A percentile compares a stretch with the other conserved stretches of the same genome.
Evolutionary conservation across 2,113 vertebrate genomes (phyloP).

Genomic region (Sturnus vulgaris): DNA sequence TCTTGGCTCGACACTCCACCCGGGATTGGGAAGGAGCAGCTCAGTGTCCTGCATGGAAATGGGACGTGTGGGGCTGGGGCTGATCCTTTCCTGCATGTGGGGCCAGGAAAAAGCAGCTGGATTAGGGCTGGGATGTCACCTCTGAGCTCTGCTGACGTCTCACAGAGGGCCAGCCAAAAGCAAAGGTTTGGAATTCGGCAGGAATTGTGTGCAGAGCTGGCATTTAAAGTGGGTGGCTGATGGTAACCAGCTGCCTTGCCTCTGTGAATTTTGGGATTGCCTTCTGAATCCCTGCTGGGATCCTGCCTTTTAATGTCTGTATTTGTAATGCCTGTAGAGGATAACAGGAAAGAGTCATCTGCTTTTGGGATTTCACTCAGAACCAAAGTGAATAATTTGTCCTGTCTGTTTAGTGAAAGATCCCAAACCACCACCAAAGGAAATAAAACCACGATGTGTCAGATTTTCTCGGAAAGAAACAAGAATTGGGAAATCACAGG

Average conservation of each 20-base stretch:
- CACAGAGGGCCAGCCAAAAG: neutral
- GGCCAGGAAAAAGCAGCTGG: neutral
- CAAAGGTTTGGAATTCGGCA: neutral
- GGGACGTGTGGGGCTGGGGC: neutral
- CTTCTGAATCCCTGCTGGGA: neutral
- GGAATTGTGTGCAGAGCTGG: neutral
- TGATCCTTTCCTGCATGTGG: neutral
- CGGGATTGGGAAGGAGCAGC: neutral
- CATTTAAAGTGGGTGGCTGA: neutral
- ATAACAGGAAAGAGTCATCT: neutral
- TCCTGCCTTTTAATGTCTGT: too few species aligned
- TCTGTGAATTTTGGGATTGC: accelerated
- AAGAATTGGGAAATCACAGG: neutral
- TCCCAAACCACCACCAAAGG: neutral
- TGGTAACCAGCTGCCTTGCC: neutral
- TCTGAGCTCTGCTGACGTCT: neutral
- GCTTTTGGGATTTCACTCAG: neutral
- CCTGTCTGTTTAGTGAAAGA: neutral
- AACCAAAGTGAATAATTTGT: neutral
- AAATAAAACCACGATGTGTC: neutral
- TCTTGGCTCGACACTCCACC: neutral
- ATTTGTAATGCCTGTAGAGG: neutral
- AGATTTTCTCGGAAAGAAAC: neutral
- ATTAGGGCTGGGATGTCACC: neutral
- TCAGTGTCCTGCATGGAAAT: accelerated